Evolutionary conservation across 2,797 vertebrate species (phyloP).

Genomic region (Brotogeris chrysoptera): DNA sequence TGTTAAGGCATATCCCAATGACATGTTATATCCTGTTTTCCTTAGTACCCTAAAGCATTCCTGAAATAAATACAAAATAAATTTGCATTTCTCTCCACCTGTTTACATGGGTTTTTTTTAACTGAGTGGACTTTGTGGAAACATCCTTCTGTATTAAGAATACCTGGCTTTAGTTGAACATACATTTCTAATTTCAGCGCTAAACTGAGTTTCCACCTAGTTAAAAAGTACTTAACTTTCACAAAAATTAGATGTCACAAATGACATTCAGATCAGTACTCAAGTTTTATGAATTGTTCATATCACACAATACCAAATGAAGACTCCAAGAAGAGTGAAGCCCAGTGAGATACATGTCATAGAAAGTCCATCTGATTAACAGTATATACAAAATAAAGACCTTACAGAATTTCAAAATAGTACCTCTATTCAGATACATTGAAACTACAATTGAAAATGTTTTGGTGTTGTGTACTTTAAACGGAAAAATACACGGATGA

Average conservation of each 20-base stretch:
- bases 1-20: not conserved
- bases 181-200: not conserved
- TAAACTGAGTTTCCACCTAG: not conserved
- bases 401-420: not conserved
- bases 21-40: not conserved
- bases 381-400: not conserved
- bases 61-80: not conserved
- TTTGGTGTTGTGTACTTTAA: not conserved
- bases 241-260: not conserved
- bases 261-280: not conserved
- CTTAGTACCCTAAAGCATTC: not conserved
- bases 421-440: not conserved
- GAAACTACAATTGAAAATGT: not conserved
- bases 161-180: not conserved
- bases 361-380: not conserved
- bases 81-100: not conserved
- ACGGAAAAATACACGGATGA: not conserved
- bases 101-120: not conserved
- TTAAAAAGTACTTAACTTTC: not conserved
- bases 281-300: not conserved
- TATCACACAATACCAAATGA: not conserved
- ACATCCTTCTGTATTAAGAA: not conserved
- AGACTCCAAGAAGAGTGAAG: not conserved
- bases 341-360: not conserved
- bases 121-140: not conserved